phyloP scores from a whole-genome alignment of 2,113 vertebrate species.

The Scophthalmus maximus region DNA sequence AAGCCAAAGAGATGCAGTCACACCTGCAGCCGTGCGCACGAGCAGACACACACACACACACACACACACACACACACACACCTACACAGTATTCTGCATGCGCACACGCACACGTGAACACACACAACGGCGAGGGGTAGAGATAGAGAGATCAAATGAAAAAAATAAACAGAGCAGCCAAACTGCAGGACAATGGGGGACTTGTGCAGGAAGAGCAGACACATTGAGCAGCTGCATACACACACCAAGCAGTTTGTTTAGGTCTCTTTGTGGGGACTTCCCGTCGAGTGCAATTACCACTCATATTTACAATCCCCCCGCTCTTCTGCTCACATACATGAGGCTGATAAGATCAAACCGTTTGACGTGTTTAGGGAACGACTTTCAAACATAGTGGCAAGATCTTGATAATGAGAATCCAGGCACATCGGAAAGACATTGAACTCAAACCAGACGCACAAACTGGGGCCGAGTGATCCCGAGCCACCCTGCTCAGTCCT shows the following conservation, averaged over 20 bases:
- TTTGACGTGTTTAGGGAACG: slow-evolving; percentile 60
- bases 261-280: slow-evolving; percentile 70
- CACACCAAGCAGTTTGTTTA: slow-evolving; percentile 60
- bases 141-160: slow-evolving; percentile 55
- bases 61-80: no score
- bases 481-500: slow-evolving; percentile 21
- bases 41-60: slow-evolving; percentile 13
- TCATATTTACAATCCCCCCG: slow-evolving; percentile 53
- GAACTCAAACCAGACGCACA: slow-evolving; percentile 31
- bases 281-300: slow-evolving; percentile 60
- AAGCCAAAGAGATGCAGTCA: not conserved
- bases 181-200: slow-evolving; percentile 63
- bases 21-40: slow-evolving; percentile 39
- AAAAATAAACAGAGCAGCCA: slow-evolving; percentile 67
- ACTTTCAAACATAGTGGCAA: slow-evolving; percentile 57
- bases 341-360: slow-evolving; percentile 65
- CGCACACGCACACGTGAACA: slow-evolving; percentile 9
- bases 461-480: slow-evolving; percentile 10
- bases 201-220: slow-evolving; percentile 65
- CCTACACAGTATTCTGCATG: slow-evolving; percentile 11
- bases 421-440: slow-evolving; percentile 30
- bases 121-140: slow-evolving; percentile 34
- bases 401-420: slow-evolving; percentile 47
- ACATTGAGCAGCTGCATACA: slow-evolving; percentile 61
- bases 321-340: slow-evolving; percentile 53